Percentiles rank a stretch among this genome's conserved stretches.
Conservation (phyloP, 2,888 invertebrate species). For the Harpalus rubripes region DNA sequence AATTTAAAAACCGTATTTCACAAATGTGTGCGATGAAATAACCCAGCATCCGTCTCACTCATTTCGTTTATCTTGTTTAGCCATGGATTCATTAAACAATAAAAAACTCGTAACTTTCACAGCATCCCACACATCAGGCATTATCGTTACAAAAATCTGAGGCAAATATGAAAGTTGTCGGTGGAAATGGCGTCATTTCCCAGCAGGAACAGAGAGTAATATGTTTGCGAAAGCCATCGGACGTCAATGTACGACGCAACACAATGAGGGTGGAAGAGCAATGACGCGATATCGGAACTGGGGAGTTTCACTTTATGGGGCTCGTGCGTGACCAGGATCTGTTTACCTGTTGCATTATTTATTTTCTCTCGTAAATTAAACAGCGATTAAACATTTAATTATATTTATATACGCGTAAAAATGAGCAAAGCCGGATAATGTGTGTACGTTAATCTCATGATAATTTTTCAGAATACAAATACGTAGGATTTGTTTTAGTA, state of each 20-base stretch:
- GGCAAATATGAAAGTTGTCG: conserved; percentile 27
- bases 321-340: conserved; percentile 46
- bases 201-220: conserved; percentile 27
- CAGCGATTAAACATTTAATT: conserved; percentile 54
- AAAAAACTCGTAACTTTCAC: conserved; percentile 27
- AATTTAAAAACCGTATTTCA: conserved; percentile 7
- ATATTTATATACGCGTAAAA: conserved; percentile 18
- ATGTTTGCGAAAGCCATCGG: conserved; percentile 21
- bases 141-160: conserved; percentile 41
- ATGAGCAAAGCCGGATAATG: neutral
- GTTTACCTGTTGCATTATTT: conserved; percentile 61
- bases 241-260: neutral
- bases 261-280: neutral
- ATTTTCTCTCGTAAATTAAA: conserved; percentile 42
- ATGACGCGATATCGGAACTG: conserved; percentile 22
- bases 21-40: neutral
- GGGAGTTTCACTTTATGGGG: conserved; percentile 18
- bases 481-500: no score
- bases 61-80: conserved; percentile 11
- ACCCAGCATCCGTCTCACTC: neutral
- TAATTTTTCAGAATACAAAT: no score
- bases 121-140: conserved; percentile 27
- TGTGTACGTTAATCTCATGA: neutral
- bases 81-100: conserved; percentile 28
- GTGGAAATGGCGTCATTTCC: conserved; percentile 19